Conservation (phyloP, 2,113 vertebrate genomes). For the Alligator mississippiensis region DNA sequence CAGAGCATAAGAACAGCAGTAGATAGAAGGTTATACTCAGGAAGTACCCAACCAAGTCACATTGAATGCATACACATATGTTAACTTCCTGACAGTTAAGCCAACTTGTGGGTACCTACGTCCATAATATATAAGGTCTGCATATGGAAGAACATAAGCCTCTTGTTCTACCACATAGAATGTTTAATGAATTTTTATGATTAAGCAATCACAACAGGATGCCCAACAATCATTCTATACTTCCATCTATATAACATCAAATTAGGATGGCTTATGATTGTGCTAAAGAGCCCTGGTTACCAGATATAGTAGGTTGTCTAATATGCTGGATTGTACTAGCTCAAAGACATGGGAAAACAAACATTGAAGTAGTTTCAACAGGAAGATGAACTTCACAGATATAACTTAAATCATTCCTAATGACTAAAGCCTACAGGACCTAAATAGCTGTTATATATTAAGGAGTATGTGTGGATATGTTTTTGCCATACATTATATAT, state of each 20-base stretch:
- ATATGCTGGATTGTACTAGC: neutral
- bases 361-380: fast-evolving
- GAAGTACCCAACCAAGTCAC: no score
- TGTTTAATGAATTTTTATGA: neutral
- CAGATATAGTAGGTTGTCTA: neutral
- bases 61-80: no score
- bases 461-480: neutral
- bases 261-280: neutral
- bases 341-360: neutral
- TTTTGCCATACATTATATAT: no score
- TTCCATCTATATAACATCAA: neutral
- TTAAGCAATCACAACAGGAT: neutral
- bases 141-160: neutral
- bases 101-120: no score
- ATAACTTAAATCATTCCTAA: neutral
- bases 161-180: neutral
- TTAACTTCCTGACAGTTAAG: no score
- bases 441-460: neutral
- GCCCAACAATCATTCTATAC: neutral
- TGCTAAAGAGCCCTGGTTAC: neutral
- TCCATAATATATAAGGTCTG: no score
- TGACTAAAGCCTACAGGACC: neutral
- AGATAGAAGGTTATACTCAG: no score
- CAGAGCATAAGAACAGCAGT: no score
- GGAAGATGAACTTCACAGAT: neutral